Conservation (phyloP, 2,888 invertebrate genomes). For the Dichetophora obliterata region DNA sequence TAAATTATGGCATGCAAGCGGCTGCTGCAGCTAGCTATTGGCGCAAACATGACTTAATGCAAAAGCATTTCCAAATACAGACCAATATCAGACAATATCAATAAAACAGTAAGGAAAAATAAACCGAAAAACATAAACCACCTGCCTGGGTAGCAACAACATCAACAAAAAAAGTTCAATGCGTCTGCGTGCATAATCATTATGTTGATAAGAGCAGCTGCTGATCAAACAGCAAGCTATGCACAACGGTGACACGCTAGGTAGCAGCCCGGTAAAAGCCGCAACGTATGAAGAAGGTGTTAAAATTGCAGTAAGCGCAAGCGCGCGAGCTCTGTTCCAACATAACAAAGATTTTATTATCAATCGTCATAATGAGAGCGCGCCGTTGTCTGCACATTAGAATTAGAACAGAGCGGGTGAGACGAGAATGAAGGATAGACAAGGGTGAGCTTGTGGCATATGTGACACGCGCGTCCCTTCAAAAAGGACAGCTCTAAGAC, state of each 20-base stretch:
- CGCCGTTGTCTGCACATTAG: not conserved
- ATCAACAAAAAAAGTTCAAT: slow-evolving; percentile 2
- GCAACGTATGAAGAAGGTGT: slow-evolving; percentile 6
- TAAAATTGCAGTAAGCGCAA: slow-evolving; percentile 32
- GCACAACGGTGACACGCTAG: not conserved
- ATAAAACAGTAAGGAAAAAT: slow-evolving; percentile 25
- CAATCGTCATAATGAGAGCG: slow-evolving; percentile 15
- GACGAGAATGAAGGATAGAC: not conserved
- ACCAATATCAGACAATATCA: slow-evolving; percentile 13
- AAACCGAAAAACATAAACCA: slow-evolving; percentile 19
- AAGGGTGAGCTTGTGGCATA: not conserved
- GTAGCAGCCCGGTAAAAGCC: not conserved
- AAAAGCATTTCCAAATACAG: slow-evolving; percentile 26
- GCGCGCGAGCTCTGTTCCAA: slow-evolving; percentile 14
- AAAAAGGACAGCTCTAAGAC: slow-evolving; percentile 15
- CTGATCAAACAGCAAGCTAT: not conserved
- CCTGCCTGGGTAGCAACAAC: slow-evolving; percentile 31
- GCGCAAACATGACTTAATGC: not conserved
- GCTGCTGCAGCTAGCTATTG: not conserved
- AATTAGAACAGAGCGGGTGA: not conserved
- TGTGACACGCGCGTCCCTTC: slow-evolving; percentile 21
- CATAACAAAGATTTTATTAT: not conserved
- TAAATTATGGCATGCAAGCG: not conserved
- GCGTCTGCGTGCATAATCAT: slow-evolving; percentile 36
- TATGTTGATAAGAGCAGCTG: slow-evolving; percentile 50